phyloP scores from a whole-genome alignment of 2,888 invertebrate species.

The Nudaria mundana region DNA sequence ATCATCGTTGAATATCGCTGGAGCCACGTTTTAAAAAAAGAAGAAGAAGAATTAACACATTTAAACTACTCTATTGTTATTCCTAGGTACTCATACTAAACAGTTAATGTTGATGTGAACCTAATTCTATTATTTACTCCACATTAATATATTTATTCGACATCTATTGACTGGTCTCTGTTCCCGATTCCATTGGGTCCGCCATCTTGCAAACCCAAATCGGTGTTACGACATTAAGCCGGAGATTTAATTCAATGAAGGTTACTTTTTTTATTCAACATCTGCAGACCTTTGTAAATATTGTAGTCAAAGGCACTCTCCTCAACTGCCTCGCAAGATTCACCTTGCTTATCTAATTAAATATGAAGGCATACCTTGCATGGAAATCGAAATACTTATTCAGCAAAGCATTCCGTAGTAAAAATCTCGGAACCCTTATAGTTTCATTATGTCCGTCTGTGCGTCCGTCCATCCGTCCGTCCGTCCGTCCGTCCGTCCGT shows the following conservation, averaged over 20 bases:
- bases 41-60: no score
- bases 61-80: no score
- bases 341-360: slow-evolving; percentile 44
- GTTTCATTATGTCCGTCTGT: no score
- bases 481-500: no score
- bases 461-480: no score
- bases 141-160: slow-evolving; percentile 3
- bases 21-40: no score
- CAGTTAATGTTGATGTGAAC: background rate
- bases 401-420: no score
- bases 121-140: background rate
- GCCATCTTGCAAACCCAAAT: slow-evolving; percentile 15
- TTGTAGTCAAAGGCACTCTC: slow-evolving; percentile 38
- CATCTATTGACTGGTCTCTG: background rate
- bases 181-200: slow-evolving; percentile 18
- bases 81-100: no score
- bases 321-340: slow-evolving; percentile 45
- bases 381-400: slow-evolving; percentile 20
- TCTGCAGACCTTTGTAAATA: slow-evolving; percentile 49
- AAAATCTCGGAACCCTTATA: no score
- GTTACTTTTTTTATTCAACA: slow-evolving; percentile 24
- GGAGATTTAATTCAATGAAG: slow-evolving; percentile 32
- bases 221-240: slow-evolving; percentile 28
- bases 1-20: no score
- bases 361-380: slow-evolving; percentile 39